phyloP scores from a whole-genome alignment of 2,113 vertebrate species.

The Coptodon bakossiorum region DNA sequence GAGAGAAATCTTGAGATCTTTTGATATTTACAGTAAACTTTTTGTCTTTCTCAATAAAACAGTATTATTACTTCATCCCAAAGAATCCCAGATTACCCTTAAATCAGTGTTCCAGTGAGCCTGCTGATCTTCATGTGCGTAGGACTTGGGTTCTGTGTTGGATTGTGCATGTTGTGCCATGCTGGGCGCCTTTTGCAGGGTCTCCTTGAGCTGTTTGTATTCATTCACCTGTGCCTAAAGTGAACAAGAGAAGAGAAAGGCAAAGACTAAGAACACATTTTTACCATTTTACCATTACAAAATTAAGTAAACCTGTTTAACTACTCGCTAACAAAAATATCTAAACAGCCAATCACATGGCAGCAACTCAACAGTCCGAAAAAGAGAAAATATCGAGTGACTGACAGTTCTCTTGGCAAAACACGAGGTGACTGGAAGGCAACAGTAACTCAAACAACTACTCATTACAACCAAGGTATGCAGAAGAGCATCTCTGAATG shows the following conservation, averaged over 20 bases:
- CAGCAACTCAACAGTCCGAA: neutral
- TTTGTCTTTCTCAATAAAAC: neutral
- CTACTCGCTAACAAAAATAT: neutral
- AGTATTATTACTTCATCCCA: neutral
- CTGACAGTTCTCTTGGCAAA: neutral
- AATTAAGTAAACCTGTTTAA: neutral
- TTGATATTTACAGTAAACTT: neutral
- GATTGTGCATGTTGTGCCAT: conserved; percentile 56
- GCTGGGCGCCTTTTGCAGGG: conserved; percentile 76
- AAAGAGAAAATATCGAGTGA: neutral
- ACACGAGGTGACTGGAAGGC: neutral
- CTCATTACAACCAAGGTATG: neutral
- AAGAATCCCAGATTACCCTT: conserved; percentile 29
- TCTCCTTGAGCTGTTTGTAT: conserved; percentile 86
- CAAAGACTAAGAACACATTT: neutral
- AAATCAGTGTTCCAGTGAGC: neutral
- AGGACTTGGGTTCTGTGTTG: neutral
- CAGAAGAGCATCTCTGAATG: neutral
- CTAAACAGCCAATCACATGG: neutral
- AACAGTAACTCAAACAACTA: neutral
- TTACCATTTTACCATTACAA: neutral
- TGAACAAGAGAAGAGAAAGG: neutral
- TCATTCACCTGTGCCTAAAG: conserved; percentile 86
- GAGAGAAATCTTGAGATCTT: neutral
- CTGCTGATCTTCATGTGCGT: neutral